Base-by-base conservation (phyloP, 2,888 invertebrate genomes). In the Notocelia uddmanniana region DNA sequence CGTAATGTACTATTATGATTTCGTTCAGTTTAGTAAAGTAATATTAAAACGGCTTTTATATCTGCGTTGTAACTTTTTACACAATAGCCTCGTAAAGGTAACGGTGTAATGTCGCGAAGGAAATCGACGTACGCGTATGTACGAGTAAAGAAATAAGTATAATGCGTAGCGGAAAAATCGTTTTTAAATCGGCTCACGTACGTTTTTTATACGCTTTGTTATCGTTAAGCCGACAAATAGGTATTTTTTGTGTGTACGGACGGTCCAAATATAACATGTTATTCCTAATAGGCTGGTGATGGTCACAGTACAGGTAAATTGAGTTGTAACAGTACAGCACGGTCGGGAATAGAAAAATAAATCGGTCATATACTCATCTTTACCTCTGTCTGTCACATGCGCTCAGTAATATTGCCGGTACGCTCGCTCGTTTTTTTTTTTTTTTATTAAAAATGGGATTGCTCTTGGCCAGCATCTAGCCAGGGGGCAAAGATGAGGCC, bases 201-300 rank as follows among this genome's bases (percentile, higher is more conserved):
- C 68, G 48, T 68, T 68, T 72, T 72, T 72, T 72, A 72, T 68
- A 34, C 62, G 45, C 19, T 62, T 72, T 72, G 67, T 68, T 68
- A 60, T 68, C 72, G 62, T 68, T 68, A 19, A 59, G 54, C 55
- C 55, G 72, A 62, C 68, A 62, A 72, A 72, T 67, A 48, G 67
- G 71, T 41, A 34, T 57, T 26, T n/a, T 60, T 60, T 18, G 55
- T 67, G 34, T 67, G 31, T 48, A 60, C 52, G 23, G 54, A 21
- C 54, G 23, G 31, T 72, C 62, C 67, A 62, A 68, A 62, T 60
- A 67, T 70, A 58, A 37, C 45, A 54, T 60, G 60, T 60, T 71
- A 71, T 71, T 68, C 55, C 13, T 59, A 70, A 58, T 70, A 23
- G 45, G 45, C 3, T 11, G 21, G 23, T n/a, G 45, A 21, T 64